phyloP scores from a whole-genome alignment of 2,113 vertebrate genomes.

The Halichoeres trimaculatus region DNA sequence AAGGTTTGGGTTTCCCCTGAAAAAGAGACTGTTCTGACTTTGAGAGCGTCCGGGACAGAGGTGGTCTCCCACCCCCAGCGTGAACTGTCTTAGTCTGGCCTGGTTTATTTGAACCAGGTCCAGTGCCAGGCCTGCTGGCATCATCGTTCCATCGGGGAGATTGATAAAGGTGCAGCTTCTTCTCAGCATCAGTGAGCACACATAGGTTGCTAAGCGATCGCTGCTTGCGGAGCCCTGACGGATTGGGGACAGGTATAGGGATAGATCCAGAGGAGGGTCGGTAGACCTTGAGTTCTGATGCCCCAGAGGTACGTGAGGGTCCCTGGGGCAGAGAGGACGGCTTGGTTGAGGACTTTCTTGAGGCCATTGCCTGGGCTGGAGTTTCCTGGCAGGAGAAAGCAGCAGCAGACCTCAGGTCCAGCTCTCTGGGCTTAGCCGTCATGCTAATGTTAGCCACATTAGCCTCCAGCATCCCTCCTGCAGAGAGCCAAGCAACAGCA shows the following conservation, averaged over 20 bases:
- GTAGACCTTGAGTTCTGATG: slow-evolving; percentile 91
- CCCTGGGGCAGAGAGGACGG: slow-evolving; percentile 79
- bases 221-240: slow-evolving; percentile 91
- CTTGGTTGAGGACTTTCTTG: slow-evolving; percentile 83
- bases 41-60: slow-evolving; percentile 89
- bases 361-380: slow-evolving; percentile 82
- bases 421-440: slow-evolving; percentile 84
- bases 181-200: slow-evolving; percentile 93
- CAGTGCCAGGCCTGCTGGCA: slow-evolving; percentile 79
- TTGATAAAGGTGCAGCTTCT: slow-evolving; percentile 92
- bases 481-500: slow-evolving; percentile 87
- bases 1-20: slow-evolving; percentile 86
- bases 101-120: slow-evolving; percentile 48
- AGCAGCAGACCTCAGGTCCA: slow-evolving; percentile 76
- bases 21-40: slow-evolving; percentile 96
- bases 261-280: slow-evolving; percentile 83
- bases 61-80: slow-evolving; percentile 72
- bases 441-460: slow-evolving; percentile 80
- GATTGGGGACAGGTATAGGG: slow-evolving; percentile 80
- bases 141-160: slow-evolving; percentile 92
- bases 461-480: slow-evolving; percentile 91
- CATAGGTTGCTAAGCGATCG: slow-evolving; percentile 92
- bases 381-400: slow-evolving; percentile 71
- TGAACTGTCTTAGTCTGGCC: slow-evolving; percentile 66
- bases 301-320: slow-evolving; percentile 78